Percentiles rank a stretch among this genome's conserved stretches.
Evolutionary conservation across 2,888 invertebrate genomes (phyloP).

Genomic region (Sesia apiformis): DNA sequence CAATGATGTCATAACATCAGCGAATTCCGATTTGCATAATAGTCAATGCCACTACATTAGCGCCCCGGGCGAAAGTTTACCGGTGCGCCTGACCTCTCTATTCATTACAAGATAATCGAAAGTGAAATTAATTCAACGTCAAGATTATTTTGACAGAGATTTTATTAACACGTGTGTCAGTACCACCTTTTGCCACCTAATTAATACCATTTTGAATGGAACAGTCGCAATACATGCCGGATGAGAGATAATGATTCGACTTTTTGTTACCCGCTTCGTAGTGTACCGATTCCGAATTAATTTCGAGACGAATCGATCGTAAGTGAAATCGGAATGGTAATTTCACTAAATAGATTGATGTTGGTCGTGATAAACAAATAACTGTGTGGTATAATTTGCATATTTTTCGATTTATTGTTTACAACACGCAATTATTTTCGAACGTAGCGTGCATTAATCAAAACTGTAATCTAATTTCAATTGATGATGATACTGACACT

Average conservation of each 20-base stretch:
- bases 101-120: slow-evolving; percentile 64
- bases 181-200: slow-evolving; percentile 16
- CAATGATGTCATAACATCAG: slow-evolving; percentile 33
- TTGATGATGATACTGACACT: too few relatives aligned
- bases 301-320: slow-evolving; percentile 13
- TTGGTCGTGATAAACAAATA: slow-evolving; percentile 11
- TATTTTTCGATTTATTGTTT: neutral
- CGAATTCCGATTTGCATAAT: slow-evolving; percentile 31
- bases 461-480: too few relatives aligned
- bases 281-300: slow-evolving; percentile 6
- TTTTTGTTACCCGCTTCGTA: slow-evolving; percentile 8
- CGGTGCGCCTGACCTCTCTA: slow-evolving; percentile 49
- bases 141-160: slow-evolving; percentile 45
- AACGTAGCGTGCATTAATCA: too few relatives aligned
- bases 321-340: slow-evolving; percentile 15
- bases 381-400: slow-evolving; percentile 3
- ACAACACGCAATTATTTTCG: neutral
- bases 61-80: slow-evolving; percentile 58
- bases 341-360: slow-evolving; percentile 15
- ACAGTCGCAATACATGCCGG: neutral
- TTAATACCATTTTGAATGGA: slow-evolving; percentile 14
- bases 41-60: slow-evolving; percentile 35
- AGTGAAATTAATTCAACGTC: slow-evolving; percentile 61
- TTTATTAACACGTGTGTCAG: slow-evolving; percentile 36
- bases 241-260: slow-evolving; percentile 11